Evolutionary conservation across 2,888 invertebrate genomes (phyloP), one percentile per base, ranked within the genome.

Genomic region (Cacoxenus indagator): DNA sequence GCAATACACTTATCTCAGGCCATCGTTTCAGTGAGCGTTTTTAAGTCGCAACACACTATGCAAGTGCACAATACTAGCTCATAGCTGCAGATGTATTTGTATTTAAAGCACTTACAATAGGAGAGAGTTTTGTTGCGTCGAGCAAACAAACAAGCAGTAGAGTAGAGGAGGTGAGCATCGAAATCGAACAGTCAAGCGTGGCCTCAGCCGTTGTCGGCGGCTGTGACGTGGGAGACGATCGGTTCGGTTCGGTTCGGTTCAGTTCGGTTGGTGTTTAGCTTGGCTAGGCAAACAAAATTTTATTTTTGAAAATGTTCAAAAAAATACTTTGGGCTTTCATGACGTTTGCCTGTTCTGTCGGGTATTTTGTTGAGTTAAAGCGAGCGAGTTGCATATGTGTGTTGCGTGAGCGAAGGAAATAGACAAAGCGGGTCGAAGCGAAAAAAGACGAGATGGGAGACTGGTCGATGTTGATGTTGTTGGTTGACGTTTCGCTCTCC

Each of bases 291-390:
- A 19, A 43, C 43, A 61, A 61, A 37, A 43, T 62, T 62, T 62
- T 62, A 62, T 62, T 62, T 62, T 62, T 62, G 61, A 62, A 62
- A 62, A 62, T 62, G 61, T 62, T 62, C 17, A 61, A 61, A 61
- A n/a, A n/a, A 61, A 61, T 61, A 43, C 61, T 61, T 61, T 61
- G 27, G 57, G 57, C 27, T 43, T 61, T 61, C 51, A 19, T 51
- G 51, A 19, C 14, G 26, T 55, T 55, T 55, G 24, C 27, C 11
- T 55, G n/a, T 26, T 26, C 26, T 19, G 19, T 17, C 8, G 9
- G 9, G 19, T 51, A 19, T 55, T 26, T 24, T 26, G 55, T 55
- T 55, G 55, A 24, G 27, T 57, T 57, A 43, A 37, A n/a, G 14
- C 22, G 61, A 19, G 19, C 43, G 27, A 19, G 61, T 57, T 27